A percentile compares a stretch with the other conserved stretches of the same genome.
These are phyloP conservation scores for Saimiri boliviensis DNA, from an alignment of 2,113 vertebrate genomes.

Conservation along the genomic window DNA sequence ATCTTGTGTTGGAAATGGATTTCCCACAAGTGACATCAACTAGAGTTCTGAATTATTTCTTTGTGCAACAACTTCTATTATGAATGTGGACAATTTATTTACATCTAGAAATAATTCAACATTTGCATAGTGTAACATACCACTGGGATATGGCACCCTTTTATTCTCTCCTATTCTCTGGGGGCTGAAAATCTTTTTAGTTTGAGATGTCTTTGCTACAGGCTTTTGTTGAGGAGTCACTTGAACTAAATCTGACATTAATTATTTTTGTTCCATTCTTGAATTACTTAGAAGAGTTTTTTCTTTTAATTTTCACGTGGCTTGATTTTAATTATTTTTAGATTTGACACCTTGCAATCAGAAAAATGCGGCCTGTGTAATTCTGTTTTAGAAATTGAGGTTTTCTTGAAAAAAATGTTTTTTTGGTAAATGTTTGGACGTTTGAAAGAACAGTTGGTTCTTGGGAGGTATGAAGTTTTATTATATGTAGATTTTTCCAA, in stretches of 20 bases:
- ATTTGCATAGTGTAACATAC: slow-evolving; percentile 58
- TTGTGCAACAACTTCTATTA: slow-evolving; percentile 76
- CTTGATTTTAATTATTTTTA: slow-evolving; percentile 1
- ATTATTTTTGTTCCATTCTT: neutral
- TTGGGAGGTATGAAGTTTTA: neutral
- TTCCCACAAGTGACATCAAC: slow-evolving; percentile 53
- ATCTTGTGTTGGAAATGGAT: slow-evolving; percentile 69
- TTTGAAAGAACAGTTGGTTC: neutral
- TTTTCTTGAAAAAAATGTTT: neutral
- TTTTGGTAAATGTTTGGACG: neutral
- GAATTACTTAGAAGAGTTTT: neutral
- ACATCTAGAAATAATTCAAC: slow-evolving; percentile 77
- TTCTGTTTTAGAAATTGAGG: neutral
- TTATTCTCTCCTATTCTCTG: slow-evolving; percentile 69
- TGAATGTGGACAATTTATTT: slow-evolving; percentile 73
- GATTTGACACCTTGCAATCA: neutral
- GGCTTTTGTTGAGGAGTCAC: slow-evolving; percentile 69
- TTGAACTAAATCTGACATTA: slow-evolving; percentile 50
- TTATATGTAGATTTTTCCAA: neutral
- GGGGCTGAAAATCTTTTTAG: slow-evolving; percentile 78
- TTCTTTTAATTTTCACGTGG: neutral
- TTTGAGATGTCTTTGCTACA: slow-evolving; percentile 74
- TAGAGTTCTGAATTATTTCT: slow-evolving; percentile 63
- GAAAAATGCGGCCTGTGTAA: neutral
- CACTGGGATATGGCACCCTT: slow-evolving; percentile 41